Evolutionary conservation across 92 coral and sea anemone species (phyloP).

Genomic region (Phenganax subtilis): DNA sequence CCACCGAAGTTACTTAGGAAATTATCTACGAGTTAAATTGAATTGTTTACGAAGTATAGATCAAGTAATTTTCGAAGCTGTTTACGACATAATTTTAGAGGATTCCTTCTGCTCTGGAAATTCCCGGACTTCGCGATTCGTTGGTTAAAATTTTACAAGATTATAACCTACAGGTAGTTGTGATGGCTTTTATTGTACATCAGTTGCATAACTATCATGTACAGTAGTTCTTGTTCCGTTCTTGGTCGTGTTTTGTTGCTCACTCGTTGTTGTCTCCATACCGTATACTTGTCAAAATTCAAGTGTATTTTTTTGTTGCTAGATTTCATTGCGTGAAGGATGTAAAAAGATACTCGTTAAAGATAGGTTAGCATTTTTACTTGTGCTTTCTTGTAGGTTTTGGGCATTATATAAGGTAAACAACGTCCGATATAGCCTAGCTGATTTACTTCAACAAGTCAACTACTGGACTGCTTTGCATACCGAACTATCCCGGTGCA

Average conservation of each 20-base stretch:
- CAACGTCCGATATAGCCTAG: too few species aligned
- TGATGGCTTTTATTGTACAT: neutral
- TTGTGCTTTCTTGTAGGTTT: neutral
- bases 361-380: constrained; percentile 66
- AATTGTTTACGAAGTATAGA: neutral
- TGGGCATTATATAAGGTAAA: too few species aligned
- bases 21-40: too few species aligned
- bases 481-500: too few species aligned
- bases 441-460: too few species aligned
- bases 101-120: constrained; percentile 85
- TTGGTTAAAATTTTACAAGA: constrained; percentile 93
- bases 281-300: too few species aligned
- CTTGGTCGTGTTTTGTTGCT: too few species aligned
- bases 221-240: too few species aligned
- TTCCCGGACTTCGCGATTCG: constrained; percentile 90
- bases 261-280: too few species aligned
- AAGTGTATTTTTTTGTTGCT: neutral
- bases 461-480: too few species aligned
- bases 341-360: constrained; percentile 93
- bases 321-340: constrained; percentile 98
- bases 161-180: constrained; percentile 78
- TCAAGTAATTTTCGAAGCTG: neutral
- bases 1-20: too few species aligned
- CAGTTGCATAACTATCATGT: too few species aligned
- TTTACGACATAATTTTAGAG: constrained; percentile 50